Base-by-base conservation (phyloP, 2,113 vertebrate genomes). In the Sinocyclocheilus anshuiensis region DNA sequence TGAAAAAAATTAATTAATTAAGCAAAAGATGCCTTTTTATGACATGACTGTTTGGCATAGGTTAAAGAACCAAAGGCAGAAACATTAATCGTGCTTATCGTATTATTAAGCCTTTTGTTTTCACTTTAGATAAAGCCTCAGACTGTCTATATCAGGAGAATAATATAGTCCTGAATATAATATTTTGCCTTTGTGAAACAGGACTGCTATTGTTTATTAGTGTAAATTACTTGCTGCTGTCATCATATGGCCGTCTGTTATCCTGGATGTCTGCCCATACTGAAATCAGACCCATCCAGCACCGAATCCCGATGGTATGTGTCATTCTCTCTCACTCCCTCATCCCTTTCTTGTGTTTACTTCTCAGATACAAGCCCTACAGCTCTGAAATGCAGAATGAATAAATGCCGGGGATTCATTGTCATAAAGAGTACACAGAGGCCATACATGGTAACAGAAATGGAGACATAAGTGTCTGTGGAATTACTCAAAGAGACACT, bases 371-470 rank as follows among this genome's bases (percentile, higher is more conserved):
- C 63, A 65, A 81, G 85, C 50, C 24, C 50, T 67, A 75, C 81
- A 81, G 88, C 78, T 81, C 86, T 75, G 78, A 85, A 82, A 86
- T 42, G 59, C 87, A 88, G 81, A 87, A 24, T 59, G 87, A 90
- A 89, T 87, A 39, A 84, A 81, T 87, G 78, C 50, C 59, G 78
- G 78, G 89, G 86, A 90, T 85, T 57, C 39, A 86, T 83, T 90
- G 87, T 90, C 89, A 85, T 72, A 85, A 63, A 24, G 48, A 88
- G 78, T 71, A 85, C 86, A 88, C 24, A 26, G 77, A 89, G 20
- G 72, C 89, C 91, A 93, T 89, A 92, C 89, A 92, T 87, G 89
- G 90, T 83, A 50, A 50, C 69, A 59, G 20, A 88, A 77, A 76
- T 77, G 89, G 77, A 72, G 59, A 77, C n/a, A 39, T 22, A 57